Evolutionary conservation across 2,797 vertebrate species (phyloP).

Genomic region (Syndactyla subalaris): DNA sequence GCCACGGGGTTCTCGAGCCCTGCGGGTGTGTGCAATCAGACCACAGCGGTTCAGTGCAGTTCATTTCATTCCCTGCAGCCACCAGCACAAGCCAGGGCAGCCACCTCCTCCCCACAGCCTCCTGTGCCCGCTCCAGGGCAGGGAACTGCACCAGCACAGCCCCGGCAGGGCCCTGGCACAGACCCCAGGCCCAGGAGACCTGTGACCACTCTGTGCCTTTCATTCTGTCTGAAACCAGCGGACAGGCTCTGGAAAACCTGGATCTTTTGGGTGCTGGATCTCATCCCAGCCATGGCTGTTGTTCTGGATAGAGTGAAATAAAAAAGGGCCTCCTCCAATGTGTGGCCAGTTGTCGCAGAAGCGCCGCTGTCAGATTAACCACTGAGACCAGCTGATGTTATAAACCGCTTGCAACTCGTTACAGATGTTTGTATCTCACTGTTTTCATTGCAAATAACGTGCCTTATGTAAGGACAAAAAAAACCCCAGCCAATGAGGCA

Average conservation of each 20-base stretch:
- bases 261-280: neutral
- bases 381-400: neutral
- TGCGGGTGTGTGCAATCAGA: neutral
- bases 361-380: neutral
- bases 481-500: conserved; percentile 11
- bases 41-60: neutral
- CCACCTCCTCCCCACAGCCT: neutral
- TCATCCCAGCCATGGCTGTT: neutral
- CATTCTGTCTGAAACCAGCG: neutral
- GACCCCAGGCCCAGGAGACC: rapidly evolving
- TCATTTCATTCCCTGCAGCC: neutral
- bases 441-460: conserved; percentile 9
- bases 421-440: conserved; percentile 6
- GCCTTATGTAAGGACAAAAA: conserved; percentile 24
- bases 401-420: neutral
- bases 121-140: neutral
- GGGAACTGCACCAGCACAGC: neutral
- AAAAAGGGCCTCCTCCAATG: neutral
- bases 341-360: neutral
- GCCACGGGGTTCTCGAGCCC: rapidly evolving
- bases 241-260: neutral
- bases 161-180: neutral
- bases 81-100: neutral
- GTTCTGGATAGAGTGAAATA: neutral
- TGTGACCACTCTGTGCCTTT: neutral